Evolutionary conservation across 2,113 vertebrate genomes (phyloP), one percentile per base, ranked within the genome.

Genomic region (Mirza zaza): DNA sequence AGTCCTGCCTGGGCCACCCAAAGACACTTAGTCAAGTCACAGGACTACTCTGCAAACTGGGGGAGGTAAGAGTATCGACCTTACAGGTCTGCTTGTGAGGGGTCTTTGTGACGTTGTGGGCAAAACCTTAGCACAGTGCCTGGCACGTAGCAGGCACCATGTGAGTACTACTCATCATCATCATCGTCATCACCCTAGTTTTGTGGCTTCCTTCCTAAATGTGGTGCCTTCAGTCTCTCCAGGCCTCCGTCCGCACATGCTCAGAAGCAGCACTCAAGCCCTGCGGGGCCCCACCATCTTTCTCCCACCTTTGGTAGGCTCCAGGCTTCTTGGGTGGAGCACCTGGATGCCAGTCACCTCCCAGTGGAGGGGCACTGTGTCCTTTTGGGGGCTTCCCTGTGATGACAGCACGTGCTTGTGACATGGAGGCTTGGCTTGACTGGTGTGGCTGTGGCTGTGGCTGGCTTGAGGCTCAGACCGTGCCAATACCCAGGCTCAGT

Each of bases 371-470:
- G 45, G 12, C 59, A 2, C 25, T 23, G 32, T 34, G 36, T 50
- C 27, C 14, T 48, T 32, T 6, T 13, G 15, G 61, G 8, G 70
- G 25, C 59, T 81, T 59, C 48, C n/a, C 14, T 59, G 32, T 55
- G 36, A 34, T 17, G 8, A 25, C 0, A 3, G 23, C 7, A 4
- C 11, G 3, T 17, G 29, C 2, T 2, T 34, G 10, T 10, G 17
- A 95, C 25, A 45, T 8, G 27, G 25, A 61, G 29, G 14, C 45
- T 45, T 10, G 1, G 14, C 65, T 71, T 55, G 52, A 55, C 52
- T n/a, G n/a, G 11, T 45, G 8, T 17, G 1, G 45, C 48, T 29
- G 36, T 10, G 1, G 14, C 65, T 71, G 48, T 6, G 18, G 55
- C 61, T 39, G 50, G 48, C 25, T 50, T 36, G 12, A 11, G 34